These are phyloP conservation scores for Lytechinus pictus DNA, from an alignment of 35 echinoderm and acorn worm species.

Conservation along the genomic window DNA sequence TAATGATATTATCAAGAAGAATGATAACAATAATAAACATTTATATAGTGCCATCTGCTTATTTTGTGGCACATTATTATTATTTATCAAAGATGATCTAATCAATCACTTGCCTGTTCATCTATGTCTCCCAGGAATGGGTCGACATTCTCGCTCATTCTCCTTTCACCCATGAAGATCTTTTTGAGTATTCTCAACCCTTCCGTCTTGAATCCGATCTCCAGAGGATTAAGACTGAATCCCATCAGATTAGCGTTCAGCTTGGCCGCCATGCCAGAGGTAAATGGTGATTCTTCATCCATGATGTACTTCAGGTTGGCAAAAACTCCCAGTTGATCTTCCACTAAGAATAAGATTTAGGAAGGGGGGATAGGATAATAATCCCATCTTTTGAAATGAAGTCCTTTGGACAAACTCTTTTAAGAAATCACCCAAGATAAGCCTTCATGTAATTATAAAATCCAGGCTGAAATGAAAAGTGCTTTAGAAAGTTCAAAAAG, in stretches of 20 bases:
- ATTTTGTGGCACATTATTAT: too few species aligned
- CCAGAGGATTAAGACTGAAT: constrained; percentile 45
- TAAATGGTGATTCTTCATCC: constrained; percentile 39
- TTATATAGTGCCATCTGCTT: too few species aligned
- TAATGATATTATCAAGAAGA: too few species aligned
- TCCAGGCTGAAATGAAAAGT: too few species aligned
- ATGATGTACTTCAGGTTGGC: constrained; percentile 49
- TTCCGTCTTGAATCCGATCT: constrained; percentile 52
- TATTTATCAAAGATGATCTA: too few species aligned
- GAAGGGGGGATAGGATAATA: not conserved
- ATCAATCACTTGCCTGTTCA: not conserved
- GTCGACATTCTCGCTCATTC: not conserved
- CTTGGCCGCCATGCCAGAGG: constrained; percentile 49
- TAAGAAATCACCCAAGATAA: too few species aligned
- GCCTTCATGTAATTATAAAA: too few species aligned
- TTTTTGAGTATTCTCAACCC: constrained; percentile 36
- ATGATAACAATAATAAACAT: too few species aligned
- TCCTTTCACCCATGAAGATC: not conserved
- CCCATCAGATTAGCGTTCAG: constrained; percentile 47
- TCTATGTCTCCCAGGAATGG: not conserved
- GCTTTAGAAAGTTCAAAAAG: too few species aligned
- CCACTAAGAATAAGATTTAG: not conserved
- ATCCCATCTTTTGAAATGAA: too few species aligned
- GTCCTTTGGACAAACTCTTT: too few species aligned
- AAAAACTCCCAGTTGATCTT: constrained; percentile 30